Evolutionary conservation across 1,140 invertebrate genomes (phyloP).

Genomic region (Daktulosphaira vitifoliae): DNA sequence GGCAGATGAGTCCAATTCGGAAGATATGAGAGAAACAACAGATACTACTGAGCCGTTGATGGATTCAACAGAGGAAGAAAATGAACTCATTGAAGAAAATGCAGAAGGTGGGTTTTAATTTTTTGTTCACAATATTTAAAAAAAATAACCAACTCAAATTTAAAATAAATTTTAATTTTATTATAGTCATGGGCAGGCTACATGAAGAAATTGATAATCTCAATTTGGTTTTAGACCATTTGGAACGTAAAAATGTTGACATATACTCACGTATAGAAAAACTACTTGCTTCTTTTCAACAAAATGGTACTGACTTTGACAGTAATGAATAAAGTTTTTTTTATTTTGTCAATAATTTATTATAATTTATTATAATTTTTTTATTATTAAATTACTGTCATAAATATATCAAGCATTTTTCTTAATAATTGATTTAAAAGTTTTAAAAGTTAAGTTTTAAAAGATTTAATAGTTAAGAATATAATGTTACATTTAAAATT

Average conservation of each 20-base stretch:
- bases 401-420: too few relatives aligned
- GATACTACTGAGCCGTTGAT: neutral
- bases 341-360: too few relatives aligned
- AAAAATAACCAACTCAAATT: too few relatives aligned
- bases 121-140: too few relatives aligned
- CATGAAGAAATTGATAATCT: constrained; percentile 21
- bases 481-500: too few relatives aligned
- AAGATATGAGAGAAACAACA: neutral
- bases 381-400: too few relatives aligned
- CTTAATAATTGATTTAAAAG: too few relatives aligned
- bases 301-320: neutral
- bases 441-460: too few relatives aligned
- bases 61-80: neutral
- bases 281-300: neutral
- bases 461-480: too few relatives aligned
- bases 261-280: constrained; percentile 14
- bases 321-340: too few relatives aligned
- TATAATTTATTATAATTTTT: too few relatives aligned
- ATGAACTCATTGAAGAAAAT: neutral
- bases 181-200: neutral
- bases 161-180: neutral
- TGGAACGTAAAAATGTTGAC: constrained; percentile 18
- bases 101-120: neutral
- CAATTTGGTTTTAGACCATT: constrained; percentile 15
- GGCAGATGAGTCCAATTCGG: neutral